Evolutionary conservation across 2,113 vertebrate genomes (phyloP), one percentile per base, ranked within the genome.

Genomic region (Odontophorus gujanensis): DNA sequence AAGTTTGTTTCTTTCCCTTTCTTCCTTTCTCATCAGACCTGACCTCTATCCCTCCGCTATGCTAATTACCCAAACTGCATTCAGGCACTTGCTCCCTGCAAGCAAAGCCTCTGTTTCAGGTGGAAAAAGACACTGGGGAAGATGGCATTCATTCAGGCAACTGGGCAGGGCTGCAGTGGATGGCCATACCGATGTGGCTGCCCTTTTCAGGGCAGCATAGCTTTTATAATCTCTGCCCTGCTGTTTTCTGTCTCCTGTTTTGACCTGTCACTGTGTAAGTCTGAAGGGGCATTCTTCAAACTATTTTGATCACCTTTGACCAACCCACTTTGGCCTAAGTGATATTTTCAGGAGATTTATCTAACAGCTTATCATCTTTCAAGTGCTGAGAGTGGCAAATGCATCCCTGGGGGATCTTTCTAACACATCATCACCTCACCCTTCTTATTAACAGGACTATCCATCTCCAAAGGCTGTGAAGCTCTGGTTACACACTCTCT

Each of bases 341-440:
- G 71, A 13, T 67, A 50, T 80, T 95, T 97, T 88, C 51, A 58
- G 87, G 66, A 78, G 71, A 90, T 90, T 85, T 86, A 81, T 73
- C 38, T 88, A 89, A 85, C 5, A 26, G 74, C 82, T 74, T 71
- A 47, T 89, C 53, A 55, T 84, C 90, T 84, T 93, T 87, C 78
- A 81, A 65, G 66, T 48, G 5, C 57, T 51, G 61, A 61, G 53
- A 71, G 85, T 17, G 57, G 71, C 22, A 48, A 85, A 79, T 34
- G 62, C 11, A 61, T 85, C 84, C 87, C 13, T 1, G 34, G 16
- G 62, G 62, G 82, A 79, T 65, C 86, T 77, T 91, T 36, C 42
- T 19, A 69, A 48, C 12, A 50, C 61, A 45, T 61, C 55, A 40
- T 65, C 34, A 74, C 32, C 72, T 84, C 32, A 48, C 67, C 55